Percentiles rank a stretch among this genome's conserved stretches.
phyloP scores from a whole-genome alignment of 2,888 invertebrate species.

The Branchellion lobata region DNA sequence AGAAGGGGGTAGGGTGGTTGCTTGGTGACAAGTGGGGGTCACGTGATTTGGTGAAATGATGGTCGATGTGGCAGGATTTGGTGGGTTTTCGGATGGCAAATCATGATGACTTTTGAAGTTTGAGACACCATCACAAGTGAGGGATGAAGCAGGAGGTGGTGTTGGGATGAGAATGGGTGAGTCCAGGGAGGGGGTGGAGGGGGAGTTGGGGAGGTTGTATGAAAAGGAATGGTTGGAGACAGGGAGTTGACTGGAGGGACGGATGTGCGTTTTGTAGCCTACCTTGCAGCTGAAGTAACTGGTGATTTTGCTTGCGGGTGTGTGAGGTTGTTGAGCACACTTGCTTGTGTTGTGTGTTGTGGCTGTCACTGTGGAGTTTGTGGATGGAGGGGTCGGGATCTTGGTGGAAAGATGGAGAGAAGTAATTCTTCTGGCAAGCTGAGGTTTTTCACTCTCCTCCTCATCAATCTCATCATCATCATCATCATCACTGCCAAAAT shows the following conservation, averaged over 20 bases:
- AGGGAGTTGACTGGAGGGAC: too few species aligned
- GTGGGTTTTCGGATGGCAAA: too few species aligned
- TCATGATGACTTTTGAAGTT: not conserved
- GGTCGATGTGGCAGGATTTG: too few species aligned
- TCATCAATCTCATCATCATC: not conserved
- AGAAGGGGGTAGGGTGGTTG: too few species aligned
- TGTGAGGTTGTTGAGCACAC: not conserved
- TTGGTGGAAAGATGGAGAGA: too few species aligned
- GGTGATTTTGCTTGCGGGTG: not conserved
- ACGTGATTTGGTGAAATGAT: too few species aligned
- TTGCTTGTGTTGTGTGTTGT: too few species aligned
- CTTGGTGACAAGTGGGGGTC: too few species aligned
- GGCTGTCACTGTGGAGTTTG: too few species aligned
- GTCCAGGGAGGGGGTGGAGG: not conserved
- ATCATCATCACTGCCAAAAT: not conserved
- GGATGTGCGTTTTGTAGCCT: not conserved
- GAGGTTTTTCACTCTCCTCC: too few species aligned
- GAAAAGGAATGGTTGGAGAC: not conserved
- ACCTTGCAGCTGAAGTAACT: not conserved
- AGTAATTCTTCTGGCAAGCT: not conserved
- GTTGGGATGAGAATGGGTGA: too few species aligned
- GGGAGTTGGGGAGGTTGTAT: not conserved
- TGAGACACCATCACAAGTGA: not conserved
- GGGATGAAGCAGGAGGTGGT: not conserved
- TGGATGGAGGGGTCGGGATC: too few species aligned